Base-by-base conservation (phyloP, 2,113 vertebrate genomes). In the Saimiri boliviensis region DNA sequence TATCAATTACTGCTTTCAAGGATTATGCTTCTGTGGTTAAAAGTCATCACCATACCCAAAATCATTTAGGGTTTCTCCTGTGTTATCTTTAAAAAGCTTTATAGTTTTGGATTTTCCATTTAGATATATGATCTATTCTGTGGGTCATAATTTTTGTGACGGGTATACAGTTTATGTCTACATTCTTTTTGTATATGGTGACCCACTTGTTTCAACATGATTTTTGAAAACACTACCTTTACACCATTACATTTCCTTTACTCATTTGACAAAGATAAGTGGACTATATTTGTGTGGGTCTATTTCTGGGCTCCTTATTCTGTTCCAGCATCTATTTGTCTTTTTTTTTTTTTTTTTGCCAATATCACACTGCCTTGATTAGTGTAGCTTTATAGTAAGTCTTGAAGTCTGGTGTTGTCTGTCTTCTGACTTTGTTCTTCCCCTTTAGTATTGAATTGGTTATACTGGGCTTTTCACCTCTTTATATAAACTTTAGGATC, bases 161-260 rank as follows among this genome's bases (percentile, higher is more conserved):
- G 19, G 25, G 3, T 74, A 10, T 37, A 88, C 60, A 30, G 14
- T 60, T 6, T 47, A 1, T 84, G 37, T 63, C 63, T 88, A 42
- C 6, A 91, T 85, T 73, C 8, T 35, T 63, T 89, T 70, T 47
- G 17, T 6, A 47, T 85, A 6, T 68, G 32, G 3, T 8, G 85
- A 58, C 45, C 54, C 25, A 63, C n/a, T 87, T 86, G 8, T 66
- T 49, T 23, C 32, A 73, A n/a, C 8, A 79, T 2, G 60, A 66
- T 87, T 97, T 84, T 79, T 95, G 58, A 84, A 89, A 93, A 91
- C 12, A 66, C 13, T 42, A 20, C 35, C 30, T 87, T 52, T 87
- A 54, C 30, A 8, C 2, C 6, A 35, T 42, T 54, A 1, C 25
- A 79, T 66, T 58, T 25, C 3, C 45, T 95, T 73, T 91, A 25